phyloP scores from a whole-genome alignment of 2,113 vertebrate species.

The Syrrhaptes paradoxus region DNA sequence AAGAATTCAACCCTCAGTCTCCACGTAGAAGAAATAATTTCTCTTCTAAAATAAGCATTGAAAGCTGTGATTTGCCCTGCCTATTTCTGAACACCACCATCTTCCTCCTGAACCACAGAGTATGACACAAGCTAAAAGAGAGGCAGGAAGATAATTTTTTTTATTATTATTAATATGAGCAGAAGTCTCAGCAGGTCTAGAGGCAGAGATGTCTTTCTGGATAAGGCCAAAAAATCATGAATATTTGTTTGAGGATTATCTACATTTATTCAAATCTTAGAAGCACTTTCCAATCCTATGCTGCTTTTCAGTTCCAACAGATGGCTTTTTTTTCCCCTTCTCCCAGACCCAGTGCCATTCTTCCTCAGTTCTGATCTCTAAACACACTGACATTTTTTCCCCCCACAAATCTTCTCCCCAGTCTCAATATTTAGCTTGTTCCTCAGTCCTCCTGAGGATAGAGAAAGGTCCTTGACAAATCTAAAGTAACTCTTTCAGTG shows the following conservation, averaged over 20 bases:
- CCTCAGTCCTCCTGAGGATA: not conserved
- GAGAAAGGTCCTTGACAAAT: not conserved
- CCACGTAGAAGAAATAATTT: not conserved
- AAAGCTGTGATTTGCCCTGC: not conserved
- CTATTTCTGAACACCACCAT: not conserved
- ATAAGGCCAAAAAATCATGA: not conserved
- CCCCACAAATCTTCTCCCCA: not conserved
- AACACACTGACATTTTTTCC: not conserved
- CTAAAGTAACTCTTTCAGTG: not conserved
- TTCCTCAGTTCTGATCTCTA: not conserved
- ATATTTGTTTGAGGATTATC: slow-evolving; percentile 33
- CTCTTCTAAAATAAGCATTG: not conserved
- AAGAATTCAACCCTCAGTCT: slow-evolving; percentile 11
- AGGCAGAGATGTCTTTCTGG: not conserved
- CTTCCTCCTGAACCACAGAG: not conserved
- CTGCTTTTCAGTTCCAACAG: not conserved
- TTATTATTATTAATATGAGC: not conserved
- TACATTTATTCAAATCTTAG: not conserved
- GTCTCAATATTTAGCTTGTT: not conserved
- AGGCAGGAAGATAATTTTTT: not conserved
- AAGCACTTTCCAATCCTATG: not conserved
- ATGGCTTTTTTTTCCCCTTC: not conserved
- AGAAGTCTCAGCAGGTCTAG: not conserved
- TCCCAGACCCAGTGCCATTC: not conserved
- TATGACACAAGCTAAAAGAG: not conserved